Evolutionary conservation across 2,797 vertebrate species (phyloP).

Genomic region (Crocidura indochinensis): DNA sequence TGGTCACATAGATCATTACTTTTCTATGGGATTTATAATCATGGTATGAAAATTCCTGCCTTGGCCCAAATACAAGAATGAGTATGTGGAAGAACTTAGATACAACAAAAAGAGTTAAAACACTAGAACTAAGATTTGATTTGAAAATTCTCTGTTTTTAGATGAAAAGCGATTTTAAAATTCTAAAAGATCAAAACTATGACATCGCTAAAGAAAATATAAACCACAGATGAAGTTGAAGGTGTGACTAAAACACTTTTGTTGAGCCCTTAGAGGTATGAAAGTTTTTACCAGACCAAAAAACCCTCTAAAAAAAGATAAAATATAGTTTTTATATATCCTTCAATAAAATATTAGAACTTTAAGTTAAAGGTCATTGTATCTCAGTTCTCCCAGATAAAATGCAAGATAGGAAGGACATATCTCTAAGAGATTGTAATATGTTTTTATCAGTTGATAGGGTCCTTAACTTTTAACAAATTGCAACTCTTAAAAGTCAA

Average conservation of each 20-base stretch:
- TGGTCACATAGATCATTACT: background rate
- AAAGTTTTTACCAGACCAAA: constrained; percentile 3
- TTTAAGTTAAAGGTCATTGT: background rate
- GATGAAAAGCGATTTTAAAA: background rate
- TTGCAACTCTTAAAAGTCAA: background rate
- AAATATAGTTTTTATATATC: background rate
- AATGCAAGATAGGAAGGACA: background rate
- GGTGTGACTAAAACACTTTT: background rate
- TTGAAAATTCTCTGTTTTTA: background rate
- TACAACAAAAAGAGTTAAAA: background rate
- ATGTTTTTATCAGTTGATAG: background rate
- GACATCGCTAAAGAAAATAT: background rate
- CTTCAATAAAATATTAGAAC: background rate
- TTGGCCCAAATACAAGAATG: background rate
- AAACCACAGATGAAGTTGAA: constrained; percentile 19
- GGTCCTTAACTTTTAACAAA: background rate
- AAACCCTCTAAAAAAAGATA: background rate
- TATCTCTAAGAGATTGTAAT: background rate
- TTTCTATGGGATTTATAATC: background rate
- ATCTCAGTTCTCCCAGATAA: background rate
- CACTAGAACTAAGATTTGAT: background rate
- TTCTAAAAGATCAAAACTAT: background rate
- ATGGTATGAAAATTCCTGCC: background rate
- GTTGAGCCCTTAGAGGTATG: background rate
- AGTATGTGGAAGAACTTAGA: background rate